Evolutionary conservation across 2,113 vertebrate genomes (phyloP).

Genomic region (Salvelinus namaycush): DNA sequence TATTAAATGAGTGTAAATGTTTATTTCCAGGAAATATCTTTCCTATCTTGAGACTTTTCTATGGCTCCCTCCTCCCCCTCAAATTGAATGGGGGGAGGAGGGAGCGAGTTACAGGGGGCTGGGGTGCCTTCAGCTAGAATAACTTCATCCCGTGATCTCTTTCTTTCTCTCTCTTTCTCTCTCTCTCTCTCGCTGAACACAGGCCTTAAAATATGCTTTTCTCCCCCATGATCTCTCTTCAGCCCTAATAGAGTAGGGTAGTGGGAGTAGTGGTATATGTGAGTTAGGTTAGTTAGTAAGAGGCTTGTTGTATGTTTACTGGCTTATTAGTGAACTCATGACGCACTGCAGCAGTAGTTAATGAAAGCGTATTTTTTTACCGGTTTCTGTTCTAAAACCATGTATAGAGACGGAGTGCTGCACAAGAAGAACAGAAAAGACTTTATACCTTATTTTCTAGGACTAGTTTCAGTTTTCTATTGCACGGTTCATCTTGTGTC

Average conservation of each 20-base stretch:
- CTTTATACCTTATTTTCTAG: conserved; percentile 69
- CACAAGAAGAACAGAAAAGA: conserved; percentile 65
- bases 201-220: conserved; percentile 54
- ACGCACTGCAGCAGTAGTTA: conserved; percentile 18
- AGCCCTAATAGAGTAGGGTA: conserved; percentile 41
- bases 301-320: conserved; percentile 14
- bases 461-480: conserved; percentile 68
- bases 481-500: conserved; percentile 63
- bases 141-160: conserved; percentile 65
- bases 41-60: too few relatives aligned
- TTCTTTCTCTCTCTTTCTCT: conserved; percentile 29
- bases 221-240: conserved; percentile 42
- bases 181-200: conserved; percentile 27
- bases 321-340: conserved; percentile 23
- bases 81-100: too few relatives aligned
- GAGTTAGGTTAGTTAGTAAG: conserved; percentile 1
- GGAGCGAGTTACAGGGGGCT: conserved; percentile 13
- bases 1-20: too few relatives aligned
- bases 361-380: not conserved
- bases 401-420: conserved; percentile 38
- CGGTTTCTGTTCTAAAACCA: conserved; percentile 23
- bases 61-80: too few relatives aligned
- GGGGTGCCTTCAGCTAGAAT: conserved; percentile 54
- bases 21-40: too few relatives aligned
- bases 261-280: conserved; percentile 40